Percentiles rank a stretch among this genome's conserved stretches.
phyloP scores from a whole-genome alignment of 2,113 vertebrate genomes.

The Glaucidium brasilianum region DNA sequence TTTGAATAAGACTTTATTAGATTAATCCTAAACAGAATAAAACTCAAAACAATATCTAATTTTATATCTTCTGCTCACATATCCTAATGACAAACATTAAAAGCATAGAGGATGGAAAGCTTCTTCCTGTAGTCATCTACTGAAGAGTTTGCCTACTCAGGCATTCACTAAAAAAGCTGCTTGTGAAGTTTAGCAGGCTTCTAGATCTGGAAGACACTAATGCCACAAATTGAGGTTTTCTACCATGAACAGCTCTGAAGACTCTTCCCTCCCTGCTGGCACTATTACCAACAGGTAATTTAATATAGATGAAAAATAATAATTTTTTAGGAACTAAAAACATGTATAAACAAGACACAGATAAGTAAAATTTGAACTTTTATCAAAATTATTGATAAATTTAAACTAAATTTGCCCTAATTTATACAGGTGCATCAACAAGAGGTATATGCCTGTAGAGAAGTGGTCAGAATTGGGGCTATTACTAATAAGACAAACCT shows the following conservation, averaged over 20 bases:
- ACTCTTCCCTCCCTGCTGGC: not conserved
- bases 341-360: not conserved
- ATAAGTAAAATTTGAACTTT: not conserved
- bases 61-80: not conserved
- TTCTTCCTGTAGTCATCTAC: not conserved
- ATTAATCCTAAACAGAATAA: not conserved
- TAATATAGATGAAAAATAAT: not conserved
- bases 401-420: not conserved
- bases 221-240: not conserved
- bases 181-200: not conserved
- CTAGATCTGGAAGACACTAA: not conserved
- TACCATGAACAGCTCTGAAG: not conserved
- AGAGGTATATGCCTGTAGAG: not conserved
- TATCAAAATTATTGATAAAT: not conserved
- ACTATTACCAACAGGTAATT: not conserved
- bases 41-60: not conserved
- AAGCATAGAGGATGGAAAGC: not conserved
- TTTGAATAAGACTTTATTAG: not conserved
- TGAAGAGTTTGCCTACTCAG: not conserved
- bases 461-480: not conserved
- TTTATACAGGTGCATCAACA: not conserved
- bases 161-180: not conserved
- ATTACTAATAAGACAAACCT: not conserved
- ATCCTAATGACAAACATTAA: not conserved
- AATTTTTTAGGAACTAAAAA: not conserved